A percentile compares a stretch with the other conserved stretches of the same genome.
phyloP scores from a whole-genome alignment of 2,113 vertebrate species.

The Ptychochromis oligacanthus region DNA sequence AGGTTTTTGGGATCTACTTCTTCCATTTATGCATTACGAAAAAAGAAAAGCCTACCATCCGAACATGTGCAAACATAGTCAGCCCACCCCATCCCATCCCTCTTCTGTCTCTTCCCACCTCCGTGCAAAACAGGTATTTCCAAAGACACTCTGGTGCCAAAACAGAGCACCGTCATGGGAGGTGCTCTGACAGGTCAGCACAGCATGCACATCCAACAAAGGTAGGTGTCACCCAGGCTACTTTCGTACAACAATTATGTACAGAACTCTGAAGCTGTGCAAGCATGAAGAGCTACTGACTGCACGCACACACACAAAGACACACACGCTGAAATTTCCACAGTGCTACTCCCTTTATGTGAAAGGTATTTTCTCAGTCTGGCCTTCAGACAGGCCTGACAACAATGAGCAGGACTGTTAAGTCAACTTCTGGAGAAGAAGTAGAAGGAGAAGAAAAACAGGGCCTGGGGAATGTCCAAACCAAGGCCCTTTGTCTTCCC shows the following conservation, averaged over 20 bases:
- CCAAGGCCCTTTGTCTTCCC: conserved; percentile 69
- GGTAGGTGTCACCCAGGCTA: conserved; percentile 58
- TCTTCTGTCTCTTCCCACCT: conserved; percentile 54
- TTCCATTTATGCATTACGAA: background rate
- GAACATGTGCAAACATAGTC: conserved; percentile 61
- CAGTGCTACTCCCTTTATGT: conserved; percentile 65
- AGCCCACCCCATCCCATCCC: conserved; percentile 10
- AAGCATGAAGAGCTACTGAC: conserved; percentile 50
- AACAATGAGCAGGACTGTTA: conserved; percentile 78
- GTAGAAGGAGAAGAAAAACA: conserved; percentile 67
- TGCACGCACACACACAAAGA: conserved; percentile 37
- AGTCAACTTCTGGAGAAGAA: conserved; percentile 66
- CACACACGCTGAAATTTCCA: conserved; percentile 25
- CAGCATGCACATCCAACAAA: conserved; percentile 53
- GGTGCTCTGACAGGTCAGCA: conserved; percentile 71
- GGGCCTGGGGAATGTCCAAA: conserved; percentile 66
- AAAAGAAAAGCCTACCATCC: conserved; percentile 21
- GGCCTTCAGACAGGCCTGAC: conserved; percentile 69
- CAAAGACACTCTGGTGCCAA: conserved; percentile 72
- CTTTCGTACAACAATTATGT: conserved; percentile 57
- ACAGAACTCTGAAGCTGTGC: conserved; percentile 29
- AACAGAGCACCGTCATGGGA: conserved; percentile 46
- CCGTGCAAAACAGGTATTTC: conserved; percentile 76
- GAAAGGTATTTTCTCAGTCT: conserved; percentile 73
- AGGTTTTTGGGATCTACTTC: conserved; percentile 22